These are phyloP conservation scores for Elephantulus edwardii DNA, from an alignment of 2,113 vertebrate species.

Conservation along the genomic window DNA sequence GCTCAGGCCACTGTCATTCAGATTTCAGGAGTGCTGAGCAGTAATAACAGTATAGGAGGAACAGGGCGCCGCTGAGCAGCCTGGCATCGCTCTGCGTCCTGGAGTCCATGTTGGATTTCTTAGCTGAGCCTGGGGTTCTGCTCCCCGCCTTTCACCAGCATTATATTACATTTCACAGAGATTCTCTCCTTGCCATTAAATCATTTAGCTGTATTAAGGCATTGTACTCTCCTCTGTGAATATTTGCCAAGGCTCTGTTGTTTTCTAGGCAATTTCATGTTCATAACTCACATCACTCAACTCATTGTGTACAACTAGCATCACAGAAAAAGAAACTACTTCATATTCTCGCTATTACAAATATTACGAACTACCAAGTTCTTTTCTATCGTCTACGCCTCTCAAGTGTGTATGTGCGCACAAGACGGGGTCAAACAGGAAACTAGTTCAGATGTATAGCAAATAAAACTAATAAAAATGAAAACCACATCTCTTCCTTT, in stretches of 20 bases:
- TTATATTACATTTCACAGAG: conserved; percentile 81
- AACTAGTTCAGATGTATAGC: background rate
- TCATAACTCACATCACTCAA: conserved; percentile 38
- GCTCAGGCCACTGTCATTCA: conserved; percentile 89
- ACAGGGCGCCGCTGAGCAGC: conserved; percentile 75
- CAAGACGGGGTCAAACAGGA: background rate
- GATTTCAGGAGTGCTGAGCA: conserved; percentile 82
- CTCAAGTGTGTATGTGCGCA: background rate
- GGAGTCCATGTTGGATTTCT: conserved; percentile 86
- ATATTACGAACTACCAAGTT: background rate
- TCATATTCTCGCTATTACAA: background rate
- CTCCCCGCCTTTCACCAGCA: conserved; percentile 69
- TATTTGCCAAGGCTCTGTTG: conserved; percentile 76
- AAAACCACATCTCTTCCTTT: background rate
- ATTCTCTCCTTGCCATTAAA: conserved; percentile 83
- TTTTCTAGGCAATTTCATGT: conserved; percentile 75
- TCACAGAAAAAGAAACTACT: conserved; percentile 37
- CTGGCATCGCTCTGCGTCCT: conserved; percentile 80
- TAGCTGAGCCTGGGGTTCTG: conserved; percentile 78
- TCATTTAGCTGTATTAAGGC: conserved; percentile 82
- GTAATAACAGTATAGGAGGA: conserved; percentile 87
- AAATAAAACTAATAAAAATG: background rate
- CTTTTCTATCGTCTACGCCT: background rate
- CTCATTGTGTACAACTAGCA: background rate
- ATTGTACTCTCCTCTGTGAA: conserved; percentile 72